Percentiles rank a stretch among this genome's conserved stretches.
phyloP scores from a whole-genome alignment of 2,888 invertebrate species.

The Nymphalis urticae region DNA sequence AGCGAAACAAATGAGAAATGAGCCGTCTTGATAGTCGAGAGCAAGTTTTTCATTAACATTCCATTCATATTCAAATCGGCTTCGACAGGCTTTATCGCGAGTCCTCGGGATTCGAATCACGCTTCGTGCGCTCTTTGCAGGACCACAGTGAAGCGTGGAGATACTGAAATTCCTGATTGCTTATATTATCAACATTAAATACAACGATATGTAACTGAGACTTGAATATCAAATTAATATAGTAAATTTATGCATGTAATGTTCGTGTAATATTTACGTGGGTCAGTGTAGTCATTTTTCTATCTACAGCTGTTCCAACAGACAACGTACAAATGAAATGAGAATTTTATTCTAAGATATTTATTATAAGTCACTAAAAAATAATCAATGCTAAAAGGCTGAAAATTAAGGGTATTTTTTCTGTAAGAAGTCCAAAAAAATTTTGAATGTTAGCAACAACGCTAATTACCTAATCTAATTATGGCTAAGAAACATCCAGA shows the following conservation, averaged over 20 bases:
- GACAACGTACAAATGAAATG: too few relatives aligned
- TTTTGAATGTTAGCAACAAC: too few relatives aligned
- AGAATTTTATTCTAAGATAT: too few relatives aligned
- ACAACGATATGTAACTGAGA: conserved; percentile 9
- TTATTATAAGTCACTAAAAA: too few relatives aligned
- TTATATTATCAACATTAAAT: conserved; percentile 16
- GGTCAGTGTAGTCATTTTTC: too few relatives aligned
- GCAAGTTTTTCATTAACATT: conserved; percentile 76
- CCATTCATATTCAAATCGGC: conserved; percentile 77
- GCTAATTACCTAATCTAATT: too few relatives aligned
- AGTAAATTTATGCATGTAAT: background rate
- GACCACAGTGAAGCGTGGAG: conserved; percentile 55
- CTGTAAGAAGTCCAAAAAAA: too few relatives aligned
- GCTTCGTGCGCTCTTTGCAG: conserved; percentile 55
- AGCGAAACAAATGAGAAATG: conserved; percentile 28
- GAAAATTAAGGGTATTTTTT: too few relatives aligned
- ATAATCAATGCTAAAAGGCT: too few relatives aligned
- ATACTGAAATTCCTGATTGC: conserved; percentile 66
- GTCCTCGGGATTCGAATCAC: conserved; percentile 65
- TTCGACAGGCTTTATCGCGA: conserved; percentile 68
- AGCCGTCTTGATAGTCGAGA: conserved; percentile 25
- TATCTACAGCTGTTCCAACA: too few relatives aligned
- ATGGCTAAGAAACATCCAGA: too few relatives aligned
- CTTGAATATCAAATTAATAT: background rate
- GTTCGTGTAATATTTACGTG: too few relatives aligned